These are phyloP conservation scores for Galeruca laticollis DNA, from an alignment of 2,888 invertebrate genomes.

Conservation along the genomic window DNA sequence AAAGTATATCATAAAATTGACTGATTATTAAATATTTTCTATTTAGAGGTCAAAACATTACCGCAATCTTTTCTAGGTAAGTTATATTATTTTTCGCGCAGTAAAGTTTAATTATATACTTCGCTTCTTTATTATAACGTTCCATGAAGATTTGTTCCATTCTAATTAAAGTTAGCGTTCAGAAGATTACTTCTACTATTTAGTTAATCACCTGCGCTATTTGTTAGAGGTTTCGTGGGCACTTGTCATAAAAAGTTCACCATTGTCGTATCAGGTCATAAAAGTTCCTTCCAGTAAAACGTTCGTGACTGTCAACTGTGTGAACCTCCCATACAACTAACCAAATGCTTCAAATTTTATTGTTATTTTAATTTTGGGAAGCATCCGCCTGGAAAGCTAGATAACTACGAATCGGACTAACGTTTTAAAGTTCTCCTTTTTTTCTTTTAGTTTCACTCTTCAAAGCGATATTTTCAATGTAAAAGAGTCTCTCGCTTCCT, in stretches of 20 bases:
- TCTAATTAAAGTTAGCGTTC: too few relatives aligned
- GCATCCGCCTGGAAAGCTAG: slow-evolving; percentile 54
- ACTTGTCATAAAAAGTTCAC: slow-evolving; percentile 27
- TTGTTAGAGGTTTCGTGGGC: slow-evolving; percentile 27
- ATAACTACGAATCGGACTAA: slow-evolving; percentile 54
- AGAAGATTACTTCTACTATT: too few relatives aligned
- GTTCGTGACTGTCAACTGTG: slow-evolving; percentile 38
- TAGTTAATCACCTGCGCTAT: slow-evolving; percentile 21
- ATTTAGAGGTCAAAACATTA: too few relatives aligned
- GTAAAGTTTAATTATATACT: too few relatives aligned
- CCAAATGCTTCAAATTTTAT: slow-evolving; percentile 52
- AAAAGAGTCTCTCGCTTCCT: slow-evolving; percentile 30
- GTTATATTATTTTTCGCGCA: too few relatives aligned
- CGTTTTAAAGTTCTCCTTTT: slow-evolving; percentile 30
- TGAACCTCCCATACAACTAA: slow-evolving; percentile 37
- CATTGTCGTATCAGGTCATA: slow-evolving; percentile 30
- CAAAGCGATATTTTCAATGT: slow-evolving; percentile 41
- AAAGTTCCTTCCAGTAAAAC: slow-evolving; percentile 26
- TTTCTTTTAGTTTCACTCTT: slow-evolving; percentile 30
- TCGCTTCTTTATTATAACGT: too few relatives aligned
- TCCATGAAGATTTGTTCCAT: too few relatives aligned
- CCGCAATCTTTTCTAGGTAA: too few relatives aligned
- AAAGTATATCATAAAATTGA: too few relatives aligned
- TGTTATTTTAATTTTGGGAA: slow-evolving; percentile 57
- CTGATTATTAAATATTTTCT: too few relatives aligned